phyloP scores from a whole-genome alignment of 2,888 invertebrate genomes.

The Epinotia nisella region DNA sequence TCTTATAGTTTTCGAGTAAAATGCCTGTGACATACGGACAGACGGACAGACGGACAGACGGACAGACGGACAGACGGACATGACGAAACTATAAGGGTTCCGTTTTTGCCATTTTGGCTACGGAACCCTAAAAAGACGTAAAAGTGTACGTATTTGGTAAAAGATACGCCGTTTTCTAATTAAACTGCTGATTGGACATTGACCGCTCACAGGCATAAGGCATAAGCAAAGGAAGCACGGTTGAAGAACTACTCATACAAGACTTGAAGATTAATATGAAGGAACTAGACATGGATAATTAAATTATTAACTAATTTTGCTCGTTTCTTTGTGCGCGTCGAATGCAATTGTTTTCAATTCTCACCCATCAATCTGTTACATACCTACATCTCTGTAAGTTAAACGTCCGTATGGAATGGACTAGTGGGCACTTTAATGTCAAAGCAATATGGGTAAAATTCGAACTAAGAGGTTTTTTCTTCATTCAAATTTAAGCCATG shows the following conservation, averaged over 20 bases:
- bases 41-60: no score
- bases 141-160: background rate
- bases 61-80: no score
- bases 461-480: no score
- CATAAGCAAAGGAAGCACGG: constrained; percentile 33
- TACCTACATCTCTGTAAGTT: no score
- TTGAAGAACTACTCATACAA: constrained; percentile 33
- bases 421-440: no score
- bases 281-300: constrained; percentile 25
- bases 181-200: background rate
- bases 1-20: no score
- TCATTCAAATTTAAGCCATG: no score
- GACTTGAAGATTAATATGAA: constrained; percentile 33
- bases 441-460: no score
- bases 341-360: background rate
- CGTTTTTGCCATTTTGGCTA: no score
- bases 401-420: no score
- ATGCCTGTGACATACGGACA: no score
- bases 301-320: constrained; percentile 10
- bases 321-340: background rate
- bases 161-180: background rate
- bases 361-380: background rate
- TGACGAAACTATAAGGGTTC: no score
- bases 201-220: background rate
- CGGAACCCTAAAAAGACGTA: background rate